Base-by-base conservation (phyloP, 2,797 vertebrate species). In the Coregonus sp. region DNA sequence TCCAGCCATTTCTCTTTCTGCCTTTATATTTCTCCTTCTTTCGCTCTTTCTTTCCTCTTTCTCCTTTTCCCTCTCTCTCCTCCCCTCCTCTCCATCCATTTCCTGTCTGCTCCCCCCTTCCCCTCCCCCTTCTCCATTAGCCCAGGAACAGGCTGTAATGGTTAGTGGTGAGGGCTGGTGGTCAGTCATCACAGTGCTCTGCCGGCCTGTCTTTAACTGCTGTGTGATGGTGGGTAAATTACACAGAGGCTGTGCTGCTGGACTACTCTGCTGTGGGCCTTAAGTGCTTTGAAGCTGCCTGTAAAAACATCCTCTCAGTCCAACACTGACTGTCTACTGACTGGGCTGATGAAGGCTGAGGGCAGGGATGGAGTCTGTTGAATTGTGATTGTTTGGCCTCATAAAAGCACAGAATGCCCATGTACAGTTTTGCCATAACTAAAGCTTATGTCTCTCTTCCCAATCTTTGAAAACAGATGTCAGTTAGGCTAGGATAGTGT, bases 101-200 rank as follows among this genome's bases (percentile, higher is more conserved):
- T 47, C 40, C 51, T 54, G 35, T 74, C 56, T 63, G 18, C 59
- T 65, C 68, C 47, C 69, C 66, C 37, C 31, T 70, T 47, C 54
- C 1, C 14, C 51, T 14, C 47, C 16, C 20, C 40, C 15, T 51
- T 52, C 54, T 63, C 73, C 37, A 59, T 74, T 37, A 82, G 70
- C 82, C 50, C 61, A 72, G 80, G 18, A 78, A 40, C 14, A 86
- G 78, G 83, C 85, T 65, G 82, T 86, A 85, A 90, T 85, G 84
- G 84, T 76, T 87, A 89, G 87, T 89, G 87, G 85, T 87, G 71
- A 72, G 78, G 18, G 73, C 56, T 78, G 75, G 86, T 86, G 81
- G 84, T 90, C 91, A 90, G 89, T 85, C 33, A 37, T 83, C 59
- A 29, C 65, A 81, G 79, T 51, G 78, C 86, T 82, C 82, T 80